Conservation (phyloP, 2,797 vertebrate species). For the Danio albolineatus region DNA sequence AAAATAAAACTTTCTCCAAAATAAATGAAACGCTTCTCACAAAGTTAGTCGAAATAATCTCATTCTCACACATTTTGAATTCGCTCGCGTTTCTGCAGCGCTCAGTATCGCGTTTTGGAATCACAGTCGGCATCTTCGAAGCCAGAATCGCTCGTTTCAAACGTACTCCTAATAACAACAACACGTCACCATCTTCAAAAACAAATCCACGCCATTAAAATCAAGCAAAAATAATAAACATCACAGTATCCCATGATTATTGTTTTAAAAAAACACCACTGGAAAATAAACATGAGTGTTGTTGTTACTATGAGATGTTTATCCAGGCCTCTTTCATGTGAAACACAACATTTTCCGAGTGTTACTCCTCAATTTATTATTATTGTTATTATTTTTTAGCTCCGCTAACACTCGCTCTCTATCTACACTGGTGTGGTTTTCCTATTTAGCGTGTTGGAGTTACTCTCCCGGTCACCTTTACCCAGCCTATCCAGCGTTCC, state of each 20-base stretch:
- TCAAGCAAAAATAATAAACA: conserved; percentile 69
- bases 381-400: neutral
- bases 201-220: conserved; percentile 61
- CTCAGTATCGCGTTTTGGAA: conserved; percentile 74
- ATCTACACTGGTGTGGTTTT: conserved; percentile 89
- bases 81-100: conserved; percentile 78
- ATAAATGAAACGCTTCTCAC: conserved; percentile 60
- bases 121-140: conserved; percentile 72
- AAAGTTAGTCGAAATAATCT: conserved; percentile 65
- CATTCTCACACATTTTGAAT: conserved; percentile 72
- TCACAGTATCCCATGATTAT: conserved; percentile 78
- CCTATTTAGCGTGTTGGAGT: conserved; percentile 93
- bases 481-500: conserved; percentile 82
- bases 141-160: conserved; percentile 71
- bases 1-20: conserved; percentile 65
- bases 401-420: conserved; percentile 31
- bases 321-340: conserved; percentile 68
- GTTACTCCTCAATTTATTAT: no score
- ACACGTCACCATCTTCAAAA: conserved; percentile 66
- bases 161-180: conserved; percentile 81
- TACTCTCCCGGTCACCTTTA: conserved; percentile 81
- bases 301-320: conserved; percentile 82
- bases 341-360: conserved; percentile 58
- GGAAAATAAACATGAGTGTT: conserved; percentile 65
- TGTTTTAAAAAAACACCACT: conserved; percentile 70